Conservation (phyloP, 2,888 invertebrate genomes). For the Philaethria dido region DNA sequence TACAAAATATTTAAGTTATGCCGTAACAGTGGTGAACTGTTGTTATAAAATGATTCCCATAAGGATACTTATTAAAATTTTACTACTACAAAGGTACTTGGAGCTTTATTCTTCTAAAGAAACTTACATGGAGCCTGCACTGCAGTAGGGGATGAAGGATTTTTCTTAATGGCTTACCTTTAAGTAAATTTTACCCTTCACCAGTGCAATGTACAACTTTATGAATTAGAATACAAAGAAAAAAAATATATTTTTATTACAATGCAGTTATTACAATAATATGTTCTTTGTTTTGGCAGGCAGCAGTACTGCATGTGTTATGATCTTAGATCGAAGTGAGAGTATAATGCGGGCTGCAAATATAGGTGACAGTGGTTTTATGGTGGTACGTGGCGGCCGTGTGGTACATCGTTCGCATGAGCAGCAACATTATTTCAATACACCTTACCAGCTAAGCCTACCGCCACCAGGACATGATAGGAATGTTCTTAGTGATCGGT, state of each 20-base stretch:
- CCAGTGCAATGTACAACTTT: too few relatives aligned
- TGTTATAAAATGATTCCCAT: too few relatives aligned
- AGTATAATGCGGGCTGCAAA: slow-evolving; percentile 97
- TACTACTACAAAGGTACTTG: too few relatives aligned
- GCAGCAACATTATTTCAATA: slow-evolving; percentile 99
- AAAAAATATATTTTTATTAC: neutral
- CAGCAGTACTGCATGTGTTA: slow-evolving; percentile 98
- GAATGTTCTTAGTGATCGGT: slow-evolving; percentile 95
- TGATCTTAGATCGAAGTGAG: slow-evolving; percentile 95
- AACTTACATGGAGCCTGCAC: too few relatives aligned
- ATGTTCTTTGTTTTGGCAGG: slow-evolving; percentile 81
- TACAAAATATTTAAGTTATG: too few relatives aligned
- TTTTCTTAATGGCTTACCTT: too few relatives aligned
- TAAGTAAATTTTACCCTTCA: too few relatives aligned
- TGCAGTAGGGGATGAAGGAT: too few relatives aligned
- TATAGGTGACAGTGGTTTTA: slow-evolving; percentile 99
- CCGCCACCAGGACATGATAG: slow-evolving; percentile 95
- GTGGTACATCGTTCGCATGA: slow-evolving; percentile 97
- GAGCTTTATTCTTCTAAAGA: too few relatives aligned
- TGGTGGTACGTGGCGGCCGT: slow-evolving; percentile 93
- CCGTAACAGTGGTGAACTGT: too few relatives aligned
- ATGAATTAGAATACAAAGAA: too few relatives aligned
- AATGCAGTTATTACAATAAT: neutral
- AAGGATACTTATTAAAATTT: too few relatives aligned
- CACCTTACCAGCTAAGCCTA: slow-evolving; percentile 97